These are phyloP conservation scores for Leptinotarsa undecemlineata DNA, from an alignment of 1,140 invertebrate species.

Conservation along the genomic window DNA sequence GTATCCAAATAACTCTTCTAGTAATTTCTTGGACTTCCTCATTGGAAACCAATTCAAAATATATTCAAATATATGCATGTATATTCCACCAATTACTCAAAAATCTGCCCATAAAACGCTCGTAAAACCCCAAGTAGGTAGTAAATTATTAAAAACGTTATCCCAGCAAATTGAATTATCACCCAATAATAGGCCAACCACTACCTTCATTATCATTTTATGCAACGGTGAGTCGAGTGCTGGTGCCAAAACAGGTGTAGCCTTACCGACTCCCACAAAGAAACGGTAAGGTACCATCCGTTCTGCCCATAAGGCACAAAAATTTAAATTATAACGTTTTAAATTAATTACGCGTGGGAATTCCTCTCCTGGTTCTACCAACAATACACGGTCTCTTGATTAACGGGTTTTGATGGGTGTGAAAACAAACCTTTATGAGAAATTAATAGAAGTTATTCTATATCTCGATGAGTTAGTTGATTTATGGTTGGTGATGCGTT, in stretches of 20 bases:
- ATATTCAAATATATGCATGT: too few relatives aligned
- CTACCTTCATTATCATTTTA: conserved; percentile 17
- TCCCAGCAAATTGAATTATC: conserved; percentile 19
- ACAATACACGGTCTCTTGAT: conserved; percentile 7
- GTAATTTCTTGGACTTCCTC: too few relatives aligned
- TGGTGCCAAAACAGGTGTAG: conserved; percentile 11
- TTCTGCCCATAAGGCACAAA: conserved; percentile 15
- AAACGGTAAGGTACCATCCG: conserved; percentile 19
- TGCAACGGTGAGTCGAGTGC: background rate
- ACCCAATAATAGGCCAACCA: conserved; percentile 15
- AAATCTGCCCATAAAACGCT: background rate
- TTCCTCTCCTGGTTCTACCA: background rate
- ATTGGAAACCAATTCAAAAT: too few relatives aligned
- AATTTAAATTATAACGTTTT: conserved; percentile 22
- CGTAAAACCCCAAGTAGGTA: background rate
- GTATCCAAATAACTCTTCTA: too few relatives aligned
- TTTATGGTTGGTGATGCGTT: background rate
- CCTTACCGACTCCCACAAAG: conserved; percentile 10
- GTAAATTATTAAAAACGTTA: background rate
- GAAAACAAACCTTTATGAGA: conserved; percentile 9
- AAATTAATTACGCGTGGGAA: conserved; percentile 18
- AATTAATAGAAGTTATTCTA: conserved; percentile 1
- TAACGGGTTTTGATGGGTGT: conserved; percentile 14
- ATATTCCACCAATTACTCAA: too few relatives aligned
- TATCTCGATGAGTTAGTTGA: background rate